Percentiles rank a stretch among this genome's conserved stretches.
Conservation (phyloP, 2,888 invertebrate species). For the Stomorhina lunata region DNA sequence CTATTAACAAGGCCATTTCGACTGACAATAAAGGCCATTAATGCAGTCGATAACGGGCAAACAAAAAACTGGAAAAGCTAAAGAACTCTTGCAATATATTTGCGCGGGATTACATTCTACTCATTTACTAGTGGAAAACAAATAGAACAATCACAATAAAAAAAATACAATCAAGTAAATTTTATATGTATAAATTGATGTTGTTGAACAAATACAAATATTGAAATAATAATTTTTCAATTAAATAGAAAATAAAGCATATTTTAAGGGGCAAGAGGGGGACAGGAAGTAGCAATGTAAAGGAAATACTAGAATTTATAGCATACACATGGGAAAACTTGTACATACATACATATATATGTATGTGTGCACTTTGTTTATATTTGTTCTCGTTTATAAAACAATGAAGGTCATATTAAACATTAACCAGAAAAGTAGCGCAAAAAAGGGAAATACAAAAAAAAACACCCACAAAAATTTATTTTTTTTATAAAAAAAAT, state of each 20-base stretch:
- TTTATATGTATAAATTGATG: constrained; percentile 5
- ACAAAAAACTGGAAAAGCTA: too few relatives aligned
- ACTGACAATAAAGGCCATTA: constrained; percentile 52
- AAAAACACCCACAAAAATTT: constrained; percentile 20
- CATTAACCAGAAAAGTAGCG: constrained; percentile 44
- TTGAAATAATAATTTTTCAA: constrained; percentile 72
- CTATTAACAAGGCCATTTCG: constrained; percentile 55
- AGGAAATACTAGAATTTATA: not conserved
- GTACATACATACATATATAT: not conserved
- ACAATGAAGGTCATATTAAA: constrained; percentile 55
- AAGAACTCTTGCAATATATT: not conserved
- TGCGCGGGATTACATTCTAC: not conserved
- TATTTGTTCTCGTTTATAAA: constrained; percentile 34
- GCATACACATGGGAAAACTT: not conserved
- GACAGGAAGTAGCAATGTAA: not conserved
- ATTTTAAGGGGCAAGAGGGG: not conserved
- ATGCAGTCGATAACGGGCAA: constrained; percentile 22
- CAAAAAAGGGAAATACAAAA: constrained; percentile 1
- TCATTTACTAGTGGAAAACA: constrained; percentile 8
- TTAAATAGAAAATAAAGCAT: constrained; percentile 61
- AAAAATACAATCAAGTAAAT: not conserved
- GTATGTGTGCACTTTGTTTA: not conserved
- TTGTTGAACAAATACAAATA: constrained; percentile 65
- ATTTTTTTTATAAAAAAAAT: not conserved
- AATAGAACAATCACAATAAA: not conserved